Evolutionary conservation across 2,113 vertebrate species (phyloP), one percentile per base, ranked within the genome.

Genomic region (Polypterus senegalus): DNA sequence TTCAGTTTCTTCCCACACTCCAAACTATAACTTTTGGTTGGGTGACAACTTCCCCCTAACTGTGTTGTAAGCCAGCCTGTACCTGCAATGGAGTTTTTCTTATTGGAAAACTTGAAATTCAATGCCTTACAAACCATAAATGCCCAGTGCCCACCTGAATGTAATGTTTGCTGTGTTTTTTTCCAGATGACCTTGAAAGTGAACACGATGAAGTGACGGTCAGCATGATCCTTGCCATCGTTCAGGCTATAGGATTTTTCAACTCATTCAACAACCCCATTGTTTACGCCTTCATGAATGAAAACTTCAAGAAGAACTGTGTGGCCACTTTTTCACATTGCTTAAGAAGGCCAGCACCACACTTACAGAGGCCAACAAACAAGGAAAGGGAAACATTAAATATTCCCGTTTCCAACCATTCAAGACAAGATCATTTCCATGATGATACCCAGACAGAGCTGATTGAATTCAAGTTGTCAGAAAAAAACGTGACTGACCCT

Each of bases 251-350:
- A 1, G 88, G 88, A 4, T 90, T 90, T 73, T 89, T 80, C 70
- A 89, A 90, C 78, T 89, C 87, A 63, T 88, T 90, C 71, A 89
- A 89, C 74, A 89, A 89, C 57, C 86, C 88, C 4, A 81, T 90
- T 3, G 80, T 89, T 11, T 89, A 90, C 7, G 85, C 85, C 27
- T 88, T 90, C 76, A 87, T 89, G 87, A 90, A 88, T 46, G 86
- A 88, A 65, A 88, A 84, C 74, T 90, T 90, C 72, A 87, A 89
- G 74, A 87, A 88, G 74, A 88, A 79, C 70, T 88, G 87, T 54
- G 60, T 87, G 63, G 76, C 85, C 10, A 75, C 85, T 0, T 74
- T 90, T 9, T 86, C 83, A 6, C 59, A 65, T 10, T 81, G 79
- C 58, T 57, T 80, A 49, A 59, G 65, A 1, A 76, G 74, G 43